These are phyloP conservation scores for Chloroceryle inda DNA, from an alignment of 2,797 vertebrate species.

Conservation along the genomic window DNA sequence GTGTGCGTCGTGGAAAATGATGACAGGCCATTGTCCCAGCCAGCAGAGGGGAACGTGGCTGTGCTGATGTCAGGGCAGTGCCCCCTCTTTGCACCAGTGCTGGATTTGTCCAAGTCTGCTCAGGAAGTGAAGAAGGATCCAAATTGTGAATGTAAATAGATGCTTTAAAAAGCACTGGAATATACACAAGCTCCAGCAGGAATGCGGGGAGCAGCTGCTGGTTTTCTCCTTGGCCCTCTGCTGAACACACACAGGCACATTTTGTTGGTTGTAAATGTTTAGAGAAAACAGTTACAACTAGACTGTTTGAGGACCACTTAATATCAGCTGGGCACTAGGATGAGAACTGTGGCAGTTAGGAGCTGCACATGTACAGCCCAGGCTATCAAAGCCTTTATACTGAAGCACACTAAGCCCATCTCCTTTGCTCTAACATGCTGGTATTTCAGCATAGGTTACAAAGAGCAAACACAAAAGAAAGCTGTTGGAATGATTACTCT, in stretches of 20 bases:
- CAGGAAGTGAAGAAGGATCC: constrained; percentile 32
- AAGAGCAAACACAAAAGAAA: background rate
- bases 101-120: background rate
- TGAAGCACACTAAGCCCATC: background rate
- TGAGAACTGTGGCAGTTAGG: background rate
- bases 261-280: constrained; percentile 72
- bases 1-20: fast-evolving
- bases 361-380: background rate
- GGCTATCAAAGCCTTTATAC: background rate
- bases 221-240: background rate
- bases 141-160: constrained; percentile 63
- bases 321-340: constrained; percentile 20
- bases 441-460: background rate
- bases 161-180: constrained; percentile 61
- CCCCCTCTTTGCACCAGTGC: background rate
- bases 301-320: background rate
- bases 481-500: background rate
- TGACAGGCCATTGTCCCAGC: fast-evolving
- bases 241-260: constrained; percentile 18
- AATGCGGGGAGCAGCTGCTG: constrained; percentile 54
- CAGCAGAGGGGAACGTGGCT: fast-evolving
- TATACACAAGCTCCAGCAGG: constrained; percentile 55
- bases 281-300: constrained; percentile 52
- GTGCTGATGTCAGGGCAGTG: background rate
- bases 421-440: background rate